These are phyloP conservation scores for Ornithoptera alexandrae DNA, from an alignment of 2,888 invertebrate genomes.

Conservation along the genomic window DNA sequence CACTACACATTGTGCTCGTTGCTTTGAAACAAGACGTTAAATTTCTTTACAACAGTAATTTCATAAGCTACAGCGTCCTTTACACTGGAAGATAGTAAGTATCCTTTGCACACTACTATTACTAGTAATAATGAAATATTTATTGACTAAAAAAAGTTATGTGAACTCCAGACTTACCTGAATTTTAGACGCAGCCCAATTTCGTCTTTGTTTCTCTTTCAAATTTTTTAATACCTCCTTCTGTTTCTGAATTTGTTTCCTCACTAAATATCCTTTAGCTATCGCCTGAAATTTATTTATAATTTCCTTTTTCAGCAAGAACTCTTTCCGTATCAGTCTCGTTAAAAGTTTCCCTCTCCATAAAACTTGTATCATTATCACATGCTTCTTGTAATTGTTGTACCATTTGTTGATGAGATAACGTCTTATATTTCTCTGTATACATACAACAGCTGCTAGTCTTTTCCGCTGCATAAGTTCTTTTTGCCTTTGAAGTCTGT, in stretches of 20 bases:
- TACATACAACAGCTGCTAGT: constrained; percentile 50
- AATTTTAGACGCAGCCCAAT: constrained; percentile 81
- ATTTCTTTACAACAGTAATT: too few species aligned
- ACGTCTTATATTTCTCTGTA: constrained; percentile 60
- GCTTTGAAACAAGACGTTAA: too few species aligned
- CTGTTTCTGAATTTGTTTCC: constrained; percentile 65
- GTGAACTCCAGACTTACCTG: constrained; percentile 69
- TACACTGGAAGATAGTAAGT: too few species aligned
- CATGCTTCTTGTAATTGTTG: constrained; percentile 46
- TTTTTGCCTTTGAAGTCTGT: constrained; percentile 50
- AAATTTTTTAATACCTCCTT: constrained; percentile 64
- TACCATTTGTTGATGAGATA: constrained; percentile 54
- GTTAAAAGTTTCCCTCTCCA: constrained; percentile 67
- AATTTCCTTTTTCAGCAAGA: constrained; percentile 50
- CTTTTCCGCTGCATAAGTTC: constrained; percentile 42
- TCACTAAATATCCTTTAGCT: constrained; percentile 72
- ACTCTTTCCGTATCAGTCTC: constrained; percentile 57
- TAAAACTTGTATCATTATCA: constrained; percentile 57
- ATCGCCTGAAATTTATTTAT: constrained; percentile 64
- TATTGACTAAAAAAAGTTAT: not conserved
- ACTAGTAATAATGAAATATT: not conserved
- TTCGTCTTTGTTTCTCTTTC: constrained; percentile 58
- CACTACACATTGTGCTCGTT: too few species aligned
- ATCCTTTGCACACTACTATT: too few species aligned
- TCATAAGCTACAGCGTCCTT: too few species aligned